Conservation (phyloP, 2,797 vertebrate genomes). For the Cossypha heuglini region DNA sequence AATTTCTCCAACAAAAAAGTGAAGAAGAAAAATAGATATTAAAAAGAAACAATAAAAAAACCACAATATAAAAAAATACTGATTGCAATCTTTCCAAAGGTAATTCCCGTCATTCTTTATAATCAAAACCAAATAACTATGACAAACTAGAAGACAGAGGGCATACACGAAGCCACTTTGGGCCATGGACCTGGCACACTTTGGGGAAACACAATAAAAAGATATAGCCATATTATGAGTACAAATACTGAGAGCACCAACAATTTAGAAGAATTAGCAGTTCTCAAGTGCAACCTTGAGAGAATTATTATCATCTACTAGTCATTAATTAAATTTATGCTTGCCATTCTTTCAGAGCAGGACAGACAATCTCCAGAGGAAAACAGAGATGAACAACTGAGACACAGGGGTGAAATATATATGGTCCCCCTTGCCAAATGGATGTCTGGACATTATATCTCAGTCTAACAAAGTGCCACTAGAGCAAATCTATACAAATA, state of each 20-base stretch:
- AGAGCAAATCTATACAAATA: background rate
- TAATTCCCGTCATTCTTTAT: background rate
- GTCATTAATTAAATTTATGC: background rate
- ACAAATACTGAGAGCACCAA: background rate
- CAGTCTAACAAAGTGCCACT: background rate
- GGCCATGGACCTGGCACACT: background rate
- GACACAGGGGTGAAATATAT: background rate
- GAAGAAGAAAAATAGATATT: background rate
- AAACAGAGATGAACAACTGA: background rate
- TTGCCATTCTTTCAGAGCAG: background rate
- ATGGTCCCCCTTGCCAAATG: background rate
- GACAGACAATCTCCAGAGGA: background rate
- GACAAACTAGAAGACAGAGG: background rate
- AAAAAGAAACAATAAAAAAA: background rate
- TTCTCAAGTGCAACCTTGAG: background rate
- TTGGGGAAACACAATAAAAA: background rate
- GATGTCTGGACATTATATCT: background rate
- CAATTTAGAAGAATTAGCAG: background rate
- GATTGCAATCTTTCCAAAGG: background rate
- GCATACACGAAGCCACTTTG: background rate
- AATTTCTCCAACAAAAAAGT: background rate
- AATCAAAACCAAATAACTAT: background rate
- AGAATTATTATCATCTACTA: background rate
- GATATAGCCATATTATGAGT: fast-evolving
- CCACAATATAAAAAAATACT: background rate